phyloP scores from a whole-genome alignment of 1,140 invertebrate genomes.

The Drosophila varians region DNA sequence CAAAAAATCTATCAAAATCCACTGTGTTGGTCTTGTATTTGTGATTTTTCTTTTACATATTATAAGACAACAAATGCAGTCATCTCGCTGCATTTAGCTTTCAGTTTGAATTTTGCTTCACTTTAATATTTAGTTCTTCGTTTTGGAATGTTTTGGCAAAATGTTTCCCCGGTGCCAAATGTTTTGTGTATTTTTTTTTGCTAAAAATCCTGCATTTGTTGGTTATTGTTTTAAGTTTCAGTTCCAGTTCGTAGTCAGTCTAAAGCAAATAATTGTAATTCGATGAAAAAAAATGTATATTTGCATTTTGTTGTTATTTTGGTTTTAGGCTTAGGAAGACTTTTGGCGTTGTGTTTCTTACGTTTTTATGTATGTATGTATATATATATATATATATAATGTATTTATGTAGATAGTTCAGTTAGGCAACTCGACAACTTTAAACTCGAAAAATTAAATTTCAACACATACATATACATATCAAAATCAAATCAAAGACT shows the following conservation, averaged over 20 bases:
- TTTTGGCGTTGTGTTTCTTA: conserved; percentile 76
- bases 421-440: conserved; percentile 37
- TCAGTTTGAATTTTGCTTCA: conserved; percentile 21
- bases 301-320: conserved; percentile 38
- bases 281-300: conserved; percentile 27
- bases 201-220: conserved; percentile 45
- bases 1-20: conserved; percentile 20
- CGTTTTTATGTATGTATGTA: conserved; percentile 59
- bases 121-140: conserved; percentile 14
- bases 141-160: conserved; percentile 63
- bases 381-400: conserved; percentile 47
- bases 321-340: conserved; percentile 74
- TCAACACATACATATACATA: conserved; percentile 40
- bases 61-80: conserved; percentile 42
- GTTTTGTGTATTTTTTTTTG: conserved; percentile 20
- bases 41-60: conserved; percentile 44
- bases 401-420: conserved; percentile 35
- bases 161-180: conserved; percentile 25
- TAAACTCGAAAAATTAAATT: conserved; percentile 37
- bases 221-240: conserved; percentile 43
- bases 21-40: conserved; percentile 50
- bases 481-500: conserved; percentile 70
- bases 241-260: conserved; percentile 64
- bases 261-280: conserved; percentile 63
- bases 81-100: conserved; percentile 22